These are phyloP conservation scores for Halictus ligatus DNA, from an alignment of 2,888 invertebrate species.

Conservation along the genomic window DNA sequence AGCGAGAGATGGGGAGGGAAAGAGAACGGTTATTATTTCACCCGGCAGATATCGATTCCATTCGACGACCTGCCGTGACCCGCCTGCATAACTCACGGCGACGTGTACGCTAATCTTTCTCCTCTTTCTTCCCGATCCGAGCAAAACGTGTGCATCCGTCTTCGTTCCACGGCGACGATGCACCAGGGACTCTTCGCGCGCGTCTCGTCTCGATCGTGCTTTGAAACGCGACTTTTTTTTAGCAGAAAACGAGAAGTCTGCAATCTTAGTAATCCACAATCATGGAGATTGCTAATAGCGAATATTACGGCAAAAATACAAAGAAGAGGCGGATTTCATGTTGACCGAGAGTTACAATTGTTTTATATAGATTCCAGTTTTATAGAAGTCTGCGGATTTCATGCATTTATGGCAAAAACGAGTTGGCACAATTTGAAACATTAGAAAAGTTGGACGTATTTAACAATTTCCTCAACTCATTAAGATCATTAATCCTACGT, in stretches of 20 bases:
- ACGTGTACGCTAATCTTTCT: slow-evolving; percentile 69
- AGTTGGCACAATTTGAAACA: too few relatives aligned
- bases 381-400: too few relatives aligned
- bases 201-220: not conserved
- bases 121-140: slow-evolving; percentile 39
- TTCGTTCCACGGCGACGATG: slow-evolving; percentile 25
- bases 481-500: too few relatives aligned
- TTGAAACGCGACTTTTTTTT: not conserved
- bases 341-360: too few relatives aligned
- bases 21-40: slow-evolving; percentile 71
- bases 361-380: too few relatives aligned
- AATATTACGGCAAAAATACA: too few relatives aligned
- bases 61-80: slow-evolving; percentile 79
- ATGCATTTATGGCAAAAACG: too few relatives aligned
- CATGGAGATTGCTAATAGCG: not conserved
- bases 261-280: not conserved
- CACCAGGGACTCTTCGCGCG: slow-evolving; percentile 32
- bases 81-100: slow-evolving; percentile 75
- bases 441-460: too few relatives aligned
- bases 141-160: slow-evolving; percentile 27
- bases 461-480: too few relatives aligned
- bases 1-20: slow-evolving; percentile 35
- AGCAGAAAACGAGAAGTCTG: not conserved
- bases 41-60: slow-evolving; percentile 77
- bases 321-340: too few relatives aligned